Conservation (phyloP, 92 coral and sea anemone species). For the Desmophyllum pertusum region DNA sequence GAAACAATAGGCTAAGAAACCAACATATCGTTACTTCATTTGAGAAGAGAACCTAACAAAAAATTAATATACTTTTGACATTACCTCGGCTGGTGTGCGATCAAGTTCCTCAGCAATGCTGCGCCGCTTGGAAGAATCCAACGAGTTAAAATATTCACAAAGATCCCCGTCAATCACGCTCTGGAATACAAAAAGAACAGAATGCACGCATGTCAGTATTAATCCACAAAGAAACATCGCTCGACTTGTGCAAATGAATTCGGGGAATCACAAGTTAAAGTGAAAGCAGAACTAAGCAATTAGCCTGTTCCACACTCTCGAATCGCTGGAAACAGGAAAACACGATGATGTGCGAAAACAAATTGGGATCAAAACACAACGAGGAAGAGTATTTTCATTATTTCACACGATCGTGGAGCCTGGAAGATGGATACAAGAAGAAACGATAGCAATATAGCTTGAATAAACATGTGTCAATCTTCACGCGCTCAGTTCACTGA, state of each 20-base stretch:
- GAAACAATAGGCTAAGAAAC: background rate
- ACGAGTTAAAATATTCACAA: conserved; percentile 94
- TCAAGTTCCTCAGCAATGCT: conserved; percentile 97
- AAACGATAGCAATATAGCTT: too few species aligned
- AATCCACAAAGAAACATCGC: background rate
- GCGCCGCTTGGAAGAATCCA: conserved; percentile 93
- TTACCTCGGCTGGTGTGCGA: conserved; percentile 98
- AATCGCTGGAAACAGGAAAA: background rate
- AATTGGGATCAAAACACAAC: background rate
- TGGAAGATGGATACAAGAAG: too few species aligned
- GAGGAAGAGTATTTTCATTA: background rate
- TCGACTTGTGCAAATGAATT: background rate
- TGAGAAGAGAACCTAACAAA: background rate
- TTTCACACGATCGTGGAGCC: background rate
- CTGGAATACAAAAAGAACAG: conserved; percentile 37
- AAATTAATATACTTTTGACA: background rate
- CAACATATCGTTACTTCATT: background rate
- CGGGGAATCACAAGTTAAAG: background rate
- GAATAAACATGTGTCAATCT: too few species aligned
- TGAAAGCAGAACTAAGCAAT: background rate
- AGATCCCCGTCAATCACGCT: conserved; percentile 97
- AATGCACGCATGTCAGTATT: background rate
- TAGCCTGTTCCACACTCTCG: background rate
- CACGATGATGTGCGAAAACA: background rate
- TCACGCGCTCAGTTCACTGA: too few species aligned